These are phyloP conservation scores for Tenthredo mesomela DNA, from an alignment of 2,888 invertebrate genomes.

Conservation along the genomic window DNA sequence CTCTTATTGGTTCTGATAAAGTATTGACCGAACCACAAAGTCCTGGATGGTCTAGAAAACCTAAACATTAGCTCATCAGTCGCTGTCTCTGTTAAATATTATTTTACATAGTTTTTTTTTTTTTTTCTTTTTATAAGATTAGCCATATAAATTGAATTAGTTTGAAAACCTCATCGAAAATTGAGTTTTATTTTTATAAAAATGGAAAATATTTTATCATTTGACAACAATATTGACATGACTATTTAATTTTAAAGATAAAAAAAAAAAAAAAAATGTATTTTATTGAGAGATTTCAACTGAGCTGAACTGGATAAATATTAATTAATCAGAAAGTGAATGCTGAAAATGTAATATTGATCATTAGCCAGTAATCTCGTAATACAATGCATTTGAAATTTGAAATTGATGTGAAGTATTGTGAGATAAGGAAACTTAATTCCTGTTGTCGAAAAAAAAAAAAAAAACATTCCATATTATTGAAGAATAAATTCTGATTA, in stretches of 20 bases:
- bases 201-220: conserved; percentile 19
- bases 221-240: neutral
- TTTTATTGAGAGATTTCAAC: neutral
- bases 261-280: neutral
- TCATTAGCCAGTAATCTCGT: too few relatives aligned
- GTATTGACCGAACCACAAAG: conserved; percentile 84
- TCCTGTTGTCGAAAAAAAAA: too few relatives aligned
- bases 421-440: neutral
- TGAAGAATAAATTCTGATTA: neutral
- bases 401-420: neutral
- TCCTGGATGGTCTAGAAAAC: conserved; percentile 74
- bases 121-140: neutral
- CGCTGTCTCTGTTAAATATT: neutral
- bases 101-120: neutral
- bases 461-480: neutral
- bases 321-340: too few relatives aligned
- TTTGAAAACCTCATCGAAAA: neutral
- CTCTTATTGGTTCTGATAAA: conserved; percentile 79
- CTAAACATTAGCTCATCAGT: conserved; percentile 29
- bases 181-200: neutral
- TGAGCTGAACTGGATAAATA: neutral
- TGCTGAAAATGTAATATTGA: neutral
- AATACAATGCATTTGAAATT: neutral
- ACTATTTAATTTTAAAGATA: neutral
- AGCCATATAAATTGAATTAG: neutral